Evolutionary conservation across 2,888 invertebrate genomes (phyloP).

Genomic region (Volucella zonaria): DNA sequence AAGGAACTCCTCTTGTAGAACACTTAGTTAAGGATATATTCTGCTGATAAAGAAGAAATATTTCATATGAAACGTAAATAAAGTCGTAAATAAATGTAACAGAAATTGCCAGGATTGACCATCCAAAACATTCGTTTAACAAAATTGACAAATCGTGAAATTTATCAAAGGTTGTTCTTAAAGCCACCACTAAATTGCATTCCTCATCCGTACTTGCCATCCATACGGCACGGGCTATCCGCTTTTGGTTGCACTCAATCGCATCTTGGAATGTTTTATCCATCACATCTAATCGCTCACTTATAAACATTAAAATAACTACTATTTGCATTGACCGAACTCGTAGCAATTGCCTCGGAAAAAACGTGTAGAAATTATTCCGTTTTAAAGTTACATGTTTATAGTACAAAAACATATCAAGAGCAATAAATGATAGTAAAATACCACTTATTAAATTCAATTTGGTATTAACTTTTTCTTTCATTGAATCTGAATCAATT

Average conservation of each 20-base stretch:
- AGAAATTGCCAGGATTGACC: slow-evolving; percentile 79
- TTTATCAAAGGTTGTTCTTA: slow-evolving; percentile 78
- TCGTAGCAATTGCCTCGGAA: slow-evolving; percentile 51
- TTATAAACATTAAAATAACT: slow-evolving; percentile 39
- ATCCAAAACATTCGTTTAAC: slow-evolving; percentile 79
- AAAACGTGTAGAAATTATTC: slow-evolving; percentile 5
- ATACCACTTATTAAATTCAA: slow-evolving; percentile 2
- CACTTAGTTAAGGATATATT: neutral
- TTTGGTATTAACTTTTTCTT: slow-evolving; percentile 14
- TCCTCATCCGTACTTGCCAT: slow-evolving; percentile 44
- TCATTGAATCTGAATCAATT: neutral
- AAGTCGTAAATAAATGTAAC: slow-evolving; percentile 79
- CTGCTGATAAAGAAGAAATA: slow-evolving; percentile 69
- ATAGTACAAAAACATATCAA: too few relatives aligned
- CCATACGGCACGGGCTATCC: slow-evolving; percentile 21
- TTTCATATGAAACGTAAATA: slow-evolving; percentile 79
- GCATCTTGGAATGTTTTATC: slow-evolving; percentile 36
- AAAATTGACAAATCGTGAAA: slow-evolving; percentile 76
- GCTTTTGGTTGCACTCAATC: slow-evolving; percentile 20
- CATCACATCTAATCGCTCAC: slow-evolving; percentile 41
- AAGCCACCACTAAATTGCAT: slow-evolving; percentile 67
- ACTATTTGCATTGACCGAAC: slow-evolving; percentile 64
- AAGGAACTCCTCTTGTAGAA: neutral
- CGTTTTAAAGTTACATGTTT: too few relatives aligned
- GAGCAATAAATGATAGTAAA: neutral